These are phyloP conservation scores for Myopa testacea DNA, from an alignment of 2,888 invertebrate genomes.

Conservation along the genomic window DNA sequence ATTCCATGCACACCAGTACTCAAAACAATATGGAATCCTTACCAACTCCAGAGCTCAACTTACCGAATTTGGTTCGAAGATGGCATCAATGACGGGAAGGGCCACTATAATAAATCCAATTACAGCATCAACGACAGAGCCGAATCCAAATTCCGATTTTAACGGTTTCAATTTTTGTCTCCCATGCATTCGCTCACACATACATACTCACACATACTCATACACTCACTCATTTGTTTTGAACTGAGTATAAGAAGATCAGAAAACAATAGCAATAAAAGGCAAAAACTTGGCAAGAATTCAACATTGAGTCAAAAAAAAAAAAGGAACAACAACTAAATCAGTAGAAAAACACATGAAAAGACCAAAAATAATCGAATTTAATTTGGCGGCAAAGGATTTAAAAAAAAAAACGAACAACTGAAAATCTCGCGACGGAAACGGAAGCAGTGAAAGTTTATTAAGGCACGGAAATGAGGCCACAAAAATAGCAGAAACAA, in stretches of 20 bases:
- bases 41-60: not conserved
- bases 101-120: not conserved
- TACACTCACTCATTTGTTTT: not conserved
- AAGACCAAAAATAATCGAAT: constrained; percentile 9
- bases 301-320: constrained; percentile 9
- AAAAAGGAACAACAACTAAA: constrained; percentile 8
- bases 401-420: not conserved
- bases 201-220: not conserved
- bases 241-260: not conserved
- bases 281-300: constrained; percentile 25
- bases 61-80: not conserved
- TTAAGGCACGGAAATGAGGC: constrained; percentile 26
- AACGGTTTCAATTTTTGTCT: constrained; percentile 23
- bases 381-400: not conserved
- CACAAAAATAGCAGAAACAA: not conserved
- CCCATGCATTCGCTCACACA: not conserved
- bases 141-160: not conserved
- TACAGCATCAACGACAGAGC: not conserved
- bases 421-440: not conserved
- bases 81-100: not conserved
- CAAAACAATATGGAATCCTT: constrained; percentile 15
- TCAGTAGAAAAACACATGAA: not conserved
- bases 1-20: not conserved
- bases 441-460: constrained; percentile 34
- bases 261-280: constrained; percentile 2